Conservation (phyloP, 2,888 invertebrate species). For the Hylaea fasciaria region DNA sequence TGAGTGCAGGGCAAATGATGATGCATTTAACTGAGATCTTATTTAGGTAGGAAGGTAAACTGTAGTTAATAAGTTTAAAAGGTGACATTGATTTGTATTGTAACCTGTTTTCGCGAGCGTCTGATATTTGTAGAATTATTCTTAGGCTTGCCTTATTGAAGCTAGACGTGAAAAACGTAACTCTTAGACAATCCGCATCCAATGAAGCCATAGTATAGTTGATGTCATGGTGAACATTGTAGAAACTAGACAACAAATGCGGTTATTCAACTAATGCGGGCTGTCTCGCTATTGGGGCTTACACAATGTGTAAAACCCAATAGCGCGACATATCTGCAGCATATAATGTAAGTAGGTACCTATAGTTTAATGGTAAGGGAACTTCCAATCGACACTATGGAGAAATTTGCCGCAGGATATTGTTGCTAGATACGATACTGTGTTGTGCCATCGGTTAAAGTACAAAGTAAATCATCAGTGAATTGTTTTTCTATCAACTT, state of each 20-base stretch:
- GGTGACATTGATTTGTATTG: not conserved
- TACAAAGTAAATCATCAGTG: too few relatives aligned
- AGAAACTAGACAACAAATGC: conserved; percentile 12
- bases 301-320: too few relatives aligned
- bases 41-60: too few relatives aligned
- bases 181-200: conserved; percentile 7
- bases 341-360: too few relatives aligned
- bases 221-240: conserved; percentile 10
- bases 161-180: not conserved
- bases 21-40: too few relatives aligned
- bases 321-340: too few relatives aligned
- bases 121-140: not conserved
- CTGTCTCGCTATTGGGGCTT: not conserved
- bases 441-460: too few relatives aligned
- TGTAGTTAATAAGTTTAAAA: not conserved
- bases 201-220: conserved; percentile 15
- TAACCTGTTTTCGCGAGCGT: not conserved
- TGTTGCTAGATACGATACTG: too few relatives aligned
- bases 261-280: conserved; percentile 16
- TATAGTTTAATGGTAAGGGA: not conserved
- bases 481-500: too few relatives aligned
- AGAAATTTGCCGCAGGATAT: not conserved
- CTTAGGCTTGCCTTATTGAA: not conserved
- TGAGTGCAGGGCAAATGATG: too few relatives aligned
- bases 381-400: not conserved